Percentiles rank a stretch among this genome's conserved stretches.
phyloP scores from a whole-genome alignment of 2,888 invertebrate genomes.

The Unio pictorum region DNA sequence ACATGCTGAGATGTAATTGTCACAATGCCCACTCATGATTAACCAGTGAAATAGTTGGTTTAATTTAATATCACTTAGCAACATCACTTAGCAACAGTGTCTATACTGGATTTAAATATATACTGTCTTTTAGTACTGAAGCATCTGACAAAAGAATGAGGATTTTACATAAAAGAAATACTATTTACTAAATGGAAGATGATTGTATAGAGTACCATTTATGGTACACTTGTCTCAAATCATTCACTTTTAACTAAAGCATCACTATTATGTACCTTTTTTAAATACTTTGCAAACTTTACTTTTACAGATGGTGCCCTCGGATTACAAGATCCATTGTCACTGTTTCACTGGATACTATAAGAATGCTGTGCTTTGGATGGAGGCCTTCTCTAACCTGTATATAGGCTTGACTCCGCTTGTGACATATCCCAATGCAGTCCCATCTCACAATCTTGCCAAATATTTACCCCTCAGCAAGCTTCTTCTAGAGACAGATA shows the following conservation, averaged over 20 bases:
- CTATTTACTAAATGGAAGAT: no score
- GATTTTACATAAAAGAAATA: no score
- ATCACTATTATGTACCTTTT: neutral
- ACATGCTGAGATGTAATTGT: no score
- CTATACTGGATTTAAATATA: no score
- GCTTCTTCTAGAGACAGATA: constrained; percentile 74
- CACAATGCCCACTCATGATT: neutral
- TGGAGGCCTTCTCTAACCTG: constrained; percentile 70
- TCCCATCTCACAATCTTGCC: constrained; percentile 65
- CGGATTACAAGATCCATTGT: constrained; percentile 71
- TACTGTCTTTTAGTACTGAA: no score
- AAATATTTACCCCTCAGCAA: constrained; percentile 69
- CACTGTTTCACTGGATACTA: constrained; percentile 73
- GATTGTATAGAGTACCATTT: no score
- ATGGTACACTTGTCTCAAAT: no score
- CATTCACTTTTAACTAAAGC: neutral
- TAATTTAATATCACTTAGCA: neutral
- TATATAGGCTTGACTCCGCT: constrained; percentile 72
- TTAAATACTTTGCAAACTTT: neutral
- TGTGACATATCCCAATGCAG: constrained; percentile 64
- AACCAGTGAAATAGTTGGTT: neutral
- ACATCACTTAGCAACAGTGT: no score
- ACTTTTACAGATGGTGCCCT: constrained; percentile 61
- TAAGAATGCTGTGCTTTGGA: constrained; percentile 69
- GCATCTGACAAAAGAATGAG: no score